phyloP scores from a whole-genome alignment of 2,113 vertebrate species.

The Phoxinus phoxinus region DNA sequence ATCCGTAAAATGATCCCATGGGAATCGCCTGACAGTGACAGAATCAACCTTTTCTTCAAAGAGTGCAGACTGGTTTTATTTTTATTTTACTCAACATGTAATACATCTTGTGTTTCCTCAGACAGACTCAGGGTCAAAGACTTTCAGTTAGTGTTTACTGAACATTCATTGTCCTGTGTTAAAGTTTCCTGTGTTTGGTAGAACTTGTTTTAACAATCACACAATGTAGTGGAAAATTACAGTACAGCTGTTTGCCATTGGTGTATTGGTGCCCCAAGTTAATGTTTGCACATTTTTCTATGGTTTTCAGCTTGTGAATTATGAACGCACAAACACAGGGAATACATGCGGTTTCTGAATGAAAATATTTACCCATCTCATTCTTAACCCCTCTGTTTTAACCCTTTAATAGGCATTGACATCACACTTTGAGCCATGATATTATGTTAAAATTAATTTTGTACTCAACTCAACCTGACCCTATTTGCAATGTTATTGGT shows the following conservation, averaged over 20 bases:
- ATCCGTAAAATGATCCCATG: too few relatives aligned
- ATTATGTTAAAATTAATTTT: background rate
- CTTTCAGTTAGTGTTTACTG: background rate
- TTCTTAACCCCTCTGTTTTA: background rate
- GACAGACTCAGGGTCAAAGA: background rate
- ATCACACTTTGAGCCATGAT: background rate
- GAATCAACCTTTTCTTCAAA: too few relatives aligned
- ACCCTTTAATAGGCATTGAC: background rate
- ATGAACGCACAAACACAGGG: slow-evolving; percentile 16
- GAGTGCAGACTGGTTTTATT: background rate
- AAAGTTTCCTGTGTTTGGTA: background rate
- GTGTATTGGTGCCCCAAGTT: background rate
- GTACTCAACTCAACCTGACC: background rate
- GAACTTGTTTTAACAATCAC: background rate
- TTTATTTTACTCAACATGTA: background rate
- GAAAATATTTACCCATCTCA: slow-evolving; percentile 43
- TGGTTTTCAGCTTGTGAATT: background rate
- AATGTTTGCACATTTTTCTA: slow-evolving; percentile 14
- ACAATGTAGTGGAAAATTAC: background rate
- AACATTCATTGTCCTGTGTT: background rate
- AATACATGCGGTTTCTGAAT: slow-evolving; percentile 2
- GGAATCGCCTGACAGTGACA: too few relatives aligned
- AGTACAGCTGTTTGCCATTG: slow-evolving; percentile 25
- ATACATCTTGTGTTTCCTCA: background rate
- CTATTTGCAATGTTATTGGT: background rate